These are phyloP conservation scores for Tupaia chinensis DNA, from an alignment of 2,113 vertebrate genomes.

Conservation along the genomic window DNA sequence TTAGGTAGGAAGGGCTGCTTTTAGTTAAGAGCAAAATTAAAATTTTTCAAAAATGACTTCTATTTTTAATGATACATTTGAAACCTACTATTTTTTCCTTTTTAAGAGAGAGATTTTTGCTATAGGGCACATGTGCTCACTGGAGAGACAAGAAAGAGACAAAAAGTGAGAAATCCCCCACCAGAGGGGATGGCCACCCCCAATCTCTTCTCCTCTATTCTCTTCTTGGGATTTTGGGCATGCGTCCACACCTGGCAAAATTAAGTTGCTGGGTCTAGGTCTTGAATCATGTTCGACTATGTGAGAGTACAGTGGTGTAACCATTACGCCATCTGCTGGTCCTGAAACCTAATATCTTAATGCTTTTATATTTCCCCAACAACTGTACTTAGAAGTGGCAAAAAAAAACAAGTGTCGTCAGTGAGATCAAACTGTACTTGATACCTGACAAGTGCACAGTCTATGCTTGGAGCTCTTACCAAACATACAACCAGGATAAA, in stretches of 20 bases:
- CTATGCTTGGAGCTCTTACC: constrained; percentile 49
- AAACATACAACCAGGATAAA: constrained; percentile 71
- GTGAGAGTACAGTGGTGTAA: no score
- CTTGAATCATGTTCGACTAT: no score
- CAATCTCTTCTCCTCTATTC: no score
- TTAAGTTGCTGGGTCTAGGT: no score
- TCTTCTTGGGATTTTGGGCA: no score
- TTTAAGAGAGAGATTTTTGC: no score
- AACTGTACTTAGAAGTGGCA: not conserved
- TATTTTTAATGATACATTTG: constrained; percentile 30
- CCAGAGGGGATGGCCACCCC: no score
- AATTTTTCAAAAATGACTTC: constrained; percentile 52
- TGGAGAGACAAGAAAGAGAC: no score
- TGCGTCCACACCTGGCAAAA: no score
- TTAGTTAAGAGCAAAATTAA: not conserved
- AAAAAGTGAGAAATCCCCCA: no score
- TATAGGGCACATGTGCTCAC: no score
- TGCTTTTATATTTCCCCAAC: constrained; percentile 15
- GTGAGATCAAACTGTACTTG: constrained; percentile 64
- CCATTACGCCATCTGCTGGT: no score
- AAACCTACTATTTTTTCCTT: not conserved
- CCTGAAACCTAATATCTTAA: constrained; percentile 45
- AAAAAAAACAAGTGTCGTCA: constrained; percentile 57
- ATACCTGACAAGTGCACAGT: constrained; percentile 57
- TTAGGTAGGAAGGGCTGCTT: constrained; percentile 8